Evolutionary conservation across 2,113 vertebrate genomes (phyloP), one percentile per base, ranked within the genome.

Genomic region (Corynorhinus townsendii): DNA sequence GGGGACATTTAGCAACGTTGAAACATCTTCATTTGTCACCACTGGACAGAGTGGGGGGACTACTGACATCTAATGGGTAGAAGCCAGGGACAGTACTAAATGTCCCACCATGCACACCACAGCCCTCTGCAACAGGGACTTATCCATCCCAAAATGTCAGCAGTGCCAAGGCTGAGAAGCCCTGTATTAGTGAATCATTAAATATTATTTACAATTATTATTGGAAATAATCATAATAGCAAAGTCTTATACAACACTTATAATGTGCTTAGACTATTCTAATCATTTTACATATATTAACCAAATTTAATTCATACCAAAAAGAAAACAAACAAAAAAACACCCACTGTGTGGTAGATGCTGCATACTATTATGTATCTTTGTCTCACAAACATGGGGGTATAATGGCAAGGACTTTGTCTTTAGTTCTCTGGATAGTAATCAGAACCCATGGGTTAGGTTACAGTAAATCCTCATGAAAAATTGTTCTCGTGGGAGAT

Each of bases 401-500:
- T 47, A 24, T 49, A 80, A 73, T 28, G 45, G 90, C 10, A 86
- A 79, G 26, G 77, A 79, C 56, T 87, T 24, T 90, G 62, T 79
- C 24, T 96, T 66, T 75, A 5, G 49, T 72, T 94, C n/a, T 95
- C 35, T 56, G 45, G 11, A 30, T 87, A 49, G 14, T 79, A 69
- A 95, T 49, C 87, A 69, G 59, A 93, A 59, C 33, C 62, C 54
- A 86, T 68, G 43, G 59, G 28, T 62, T 49, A 62, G 22, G 40
- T 72, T 87, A 95, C 2, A 82, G 76, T 75, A 86, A 96, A 79
- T 45, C 81, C 49, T 81, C 35, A 5, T 64, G 43, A 92, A 89
- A 95, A 97, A 89, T 40, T 79, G 54, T 87, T 92, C 49, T 96
- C 77, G 64, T 49, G 45, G 54, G 52, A 86, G 59, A 84, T 47